Conservation (phyloP, 1,140 invertebrate species). For the Drosophila baimaii region DNA sequence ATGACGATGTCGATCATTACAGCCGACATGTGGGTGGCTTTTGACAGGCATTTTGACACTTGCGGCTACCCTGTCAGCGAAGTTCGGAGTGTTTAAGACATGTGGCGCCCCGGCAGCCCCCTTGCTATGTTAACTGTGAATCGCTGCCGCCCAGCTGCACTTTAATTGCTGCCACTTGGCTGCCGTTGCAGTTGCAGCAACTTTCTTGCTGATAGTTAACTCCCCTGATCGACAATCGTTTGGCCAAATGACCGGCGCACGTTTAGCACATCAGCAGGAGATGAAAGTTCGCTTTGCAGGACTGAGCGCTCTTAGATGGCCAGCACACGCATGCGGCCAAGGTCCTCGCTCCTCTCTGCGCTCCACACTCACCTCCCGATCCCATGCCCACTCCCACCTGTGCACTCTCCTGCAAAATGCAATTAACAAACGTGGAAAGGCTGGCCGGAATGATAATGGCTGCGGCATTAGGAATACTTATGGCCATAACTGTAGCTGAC, state of each 20-base stretch:
- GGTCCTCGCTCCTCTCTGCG: not conserved
- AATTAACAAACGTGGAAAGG: conserved; percentile 72
- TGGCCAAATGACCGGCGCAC: conserved; percentile 80
- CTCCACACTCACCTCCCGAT: no score
- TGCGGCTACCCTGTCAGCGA: conserved; percentile 64
- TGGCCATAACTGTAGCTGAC: conserved; percentile 36
- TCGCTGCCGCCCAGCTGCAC: conserved; percentile 34
- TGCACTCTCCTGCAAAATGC: conserved; percentile 43
- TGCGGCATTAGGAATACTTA: conserved; percentile 62
- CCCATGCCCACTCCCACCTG: conserved; percentile 24
- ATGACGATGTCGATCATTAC: conserved; percentile 48
- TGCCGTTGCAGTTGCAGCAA: conserved; percentile 39
- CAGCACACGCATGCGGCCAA: conserved; percentile 32
- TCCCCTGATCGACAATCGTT: conserved; percentile 82
- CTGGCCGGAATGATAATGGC: conserved; percentile 60
- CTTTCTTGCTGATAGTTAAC: conserved; percentile 53
- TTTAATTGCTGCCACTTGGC: conserved; percentile 58
- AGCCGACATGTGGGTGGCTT: conserved; percentile 65
- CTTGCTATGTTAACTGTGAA: conserved; percentile 13
- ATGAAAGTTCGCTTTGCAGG: conserved; percentile 50
- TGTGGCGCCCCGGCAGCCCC: conserved; percentile 14
- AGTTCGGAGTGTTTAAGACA: conserved; percentile 55
- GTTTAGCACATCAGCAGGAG: conserved; percentile 73
- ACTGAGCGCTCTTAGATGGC: conserved; percentile 29
- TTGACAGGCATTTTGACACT: conserved; percentile 75